A percentile compares a stretch with the other conserved stretches of the same genome.
Evolutionary conservation across 2,797 vertebrate genomes (phyloP).

Genomic region (Lindbergichthys nudifrons): DNA sequence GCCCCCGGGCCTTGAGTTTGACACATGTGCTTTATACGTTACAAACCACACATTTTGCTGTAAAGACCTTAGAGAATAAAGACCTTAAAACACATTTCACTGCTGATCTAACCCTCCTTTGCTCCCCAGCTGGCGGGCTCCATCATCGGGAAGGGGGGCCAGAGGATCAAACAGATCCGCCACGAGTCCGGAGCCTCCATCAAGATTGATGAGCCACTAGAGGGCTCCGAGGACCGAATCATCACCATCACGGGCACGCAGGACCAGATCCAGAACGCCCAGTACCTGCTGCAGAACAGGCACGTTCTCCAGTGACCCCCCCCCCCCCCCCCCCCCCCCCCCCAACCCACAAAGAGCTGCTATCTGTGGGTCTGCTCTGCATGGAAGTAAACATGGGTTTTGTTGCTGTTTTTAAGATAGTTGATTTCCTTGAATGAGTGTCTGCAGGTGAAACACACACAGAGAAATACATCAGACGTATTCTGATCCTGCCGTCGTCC

Average conservation of each 20-base stretch:
- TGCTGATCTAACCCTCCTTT: neutral
- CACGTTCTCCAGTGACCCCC: constrained; percentile 73
- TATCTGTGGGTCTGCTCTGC: too few relatives aligned
- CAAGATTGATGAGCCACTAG: constrained; percentile 98
- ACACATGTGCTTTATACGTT: too few relatives aligned
- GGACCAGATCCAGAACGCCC: constrained; percentile 99
- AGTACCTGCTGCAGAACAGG: constrained; percentile 99
- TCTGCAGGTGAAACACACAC: neutral
- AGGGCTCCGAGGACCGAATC: constrained; percentile 99
- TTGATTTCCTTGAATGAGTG: too few relatives aligned
- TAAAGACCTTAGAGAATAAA: too few relatives aligned
- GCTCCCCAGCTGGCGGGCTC: constrained; percentile 92
- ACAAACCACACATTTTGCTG: neutral
- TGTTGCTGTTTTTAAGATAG: neutral
- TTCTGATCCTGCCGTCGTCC: too few relatives aligned
- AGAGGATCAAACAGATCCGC: constrained; percentile 98
- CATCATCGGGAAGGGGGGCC: constrained; percentile 98
- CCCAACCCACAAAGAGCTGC: too few relatives aligned
- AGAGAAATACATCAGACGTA: too few relatives aligned
- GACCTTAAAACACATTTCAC: neutral
- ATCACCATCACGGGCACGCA: constrained; percentile 99
- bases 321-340: neutral
- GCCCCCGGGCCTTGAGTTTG: too few relatives aligned
- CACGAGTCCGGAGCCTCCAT: constrained; percentile 98
- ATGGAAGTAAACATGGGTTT: constrained; percentile 8